These are phyloP conservation scores for Lithophane semibrunnea DNA, from an alignment of 2,888 invertebrate species.

Conservation along the genomic window DNA sequence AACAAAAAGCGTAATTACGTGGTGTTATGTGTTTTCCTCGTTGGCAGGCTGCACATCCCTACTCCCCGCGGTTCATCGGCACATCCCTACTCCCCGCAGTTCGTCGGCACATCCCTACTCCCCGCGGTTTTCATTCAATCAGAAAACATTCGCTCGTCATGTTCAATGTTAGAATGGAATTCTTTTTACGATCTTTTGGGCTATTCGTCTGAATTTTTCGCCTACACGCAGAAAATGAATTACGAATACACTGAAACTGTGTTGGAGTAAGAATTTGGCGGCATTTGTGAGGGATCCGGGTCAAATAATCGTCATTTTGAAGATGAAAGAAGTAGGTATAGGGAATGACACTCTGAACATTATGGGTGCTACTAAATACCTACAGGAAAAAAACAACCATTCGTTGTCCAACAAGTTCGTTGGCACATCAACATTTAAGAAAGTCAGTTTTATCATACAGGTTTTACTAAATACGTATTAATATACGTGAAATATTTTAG, in stretches of 20 bases:
- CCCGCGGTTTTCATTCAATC: slow-evolving; percentile 66
- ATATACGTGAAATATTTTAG: too few relatives aligned
- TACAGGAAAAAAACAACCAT: too few relatives aligned
- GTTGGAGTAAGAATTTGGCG: slow-evolving; percentile 38
- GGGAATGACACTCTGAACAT: not conserved
- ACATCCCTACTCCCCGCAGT: slow-evolving; percentile 60
- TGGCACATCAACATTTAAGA: not conserved
- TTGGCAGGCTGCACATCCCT: slow-evolving; percentile 40
- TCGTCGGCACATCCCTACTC: slow-evolving; percentile 45
- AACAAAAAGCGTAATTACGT: slow-evolving; percentile 67
- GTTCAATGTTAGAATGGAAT: slow-evolving; percentile 51
- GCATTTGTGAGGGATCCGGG: slow-evolving; percentile 25
- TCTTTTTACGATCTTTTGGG: slow-evolving; percentile 56
- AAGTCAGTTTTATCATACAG: too few relatives aligned
- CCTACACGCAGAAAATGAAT: slow-evolving; percentile 46
- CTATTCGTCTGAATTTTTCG: slow-evolving; percentile 46
- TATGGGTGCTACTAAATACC: too few relatives aligned
- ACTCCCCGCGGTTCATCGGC: slow-evolving; percentile 56
- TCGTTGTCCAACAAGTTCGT: not conserved
- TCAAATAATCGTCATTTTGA: slow-evolving; percentile 29
- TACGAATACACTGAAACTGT: slow-evolving; percentile 37
- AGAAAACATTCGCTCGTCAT: slow-evolving; percentile 65
- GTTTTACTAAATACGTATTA: not conserved
- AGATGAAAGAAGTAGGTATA: not conserved
- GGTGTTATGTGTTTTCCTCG: slow-evolving; percentile 64